These are phyloP conservation scores for Shinisaurus crocodilurus DNA, from an alignment of 2,113 vertebrate genomes.

Conservation along the genomic window DNA sequence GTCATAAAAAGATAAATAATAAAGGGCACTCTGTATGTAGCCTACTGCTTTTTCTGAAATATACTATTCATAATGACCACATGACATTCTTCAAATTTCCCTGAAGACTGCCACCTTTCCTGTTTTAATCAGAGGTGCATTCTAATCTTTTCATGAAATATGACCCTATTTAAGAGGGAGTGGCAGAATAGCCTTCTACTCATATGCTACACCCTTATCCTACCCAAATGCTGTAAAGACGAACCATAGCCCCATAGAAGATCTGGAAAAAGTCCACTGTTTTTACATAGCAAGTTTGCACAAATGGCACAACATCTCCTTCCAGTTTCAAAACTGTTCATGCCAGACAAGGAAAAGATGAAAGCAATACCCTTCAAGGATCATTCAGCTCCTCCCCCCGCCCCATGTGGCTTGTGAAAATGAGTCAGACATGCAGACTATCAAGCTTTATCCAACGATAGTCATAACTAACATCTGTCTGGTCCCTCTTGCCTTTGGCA, in stretches of 20 bases:
- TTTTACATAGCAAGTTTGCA: not conserved
- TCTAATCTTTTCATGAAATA: not conserved
- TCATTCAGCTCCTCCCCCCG: not conserved
- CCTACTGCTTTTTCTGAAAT: not conserved
- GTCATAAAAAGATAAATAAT: constrained; percentile 1
- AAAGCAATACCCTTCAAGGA: not conserved
- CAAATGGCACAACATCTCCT: not conserved
- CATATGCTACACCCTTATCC: not conserved
- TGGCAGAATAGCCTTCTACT: not conserved
- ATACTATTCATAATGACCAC: not conserved
- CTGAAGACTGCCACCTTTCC: not conserved
- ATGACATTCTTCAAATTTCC: constrained; percentile 6
- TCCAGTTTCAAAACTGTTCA: not conserved
- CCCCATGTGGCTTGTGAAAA: not conserved
- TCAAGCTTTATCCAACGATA: not conserved
- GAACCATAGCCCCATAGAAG: not conserved
- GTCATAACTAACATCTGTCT: not conserved
- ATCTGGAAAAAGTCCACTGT: not conserved
- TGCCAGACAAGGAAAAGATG: not conserved
- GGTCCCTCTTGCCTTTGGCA: not conserved
- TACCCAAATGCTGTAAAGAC: not conserved
- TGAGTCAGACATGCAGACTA: not conserved
- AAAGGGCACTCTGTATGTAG: not conserved
- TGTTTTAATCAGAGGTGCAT: not conserved
- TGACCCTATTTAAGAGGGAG: constrained; percentile 2